Evolutionary conservation across 1,140 invertebrate genomes (phyloP), one percentile per base, ranked within the genome.

Genomic region (Orchestia grillus): DNA sequence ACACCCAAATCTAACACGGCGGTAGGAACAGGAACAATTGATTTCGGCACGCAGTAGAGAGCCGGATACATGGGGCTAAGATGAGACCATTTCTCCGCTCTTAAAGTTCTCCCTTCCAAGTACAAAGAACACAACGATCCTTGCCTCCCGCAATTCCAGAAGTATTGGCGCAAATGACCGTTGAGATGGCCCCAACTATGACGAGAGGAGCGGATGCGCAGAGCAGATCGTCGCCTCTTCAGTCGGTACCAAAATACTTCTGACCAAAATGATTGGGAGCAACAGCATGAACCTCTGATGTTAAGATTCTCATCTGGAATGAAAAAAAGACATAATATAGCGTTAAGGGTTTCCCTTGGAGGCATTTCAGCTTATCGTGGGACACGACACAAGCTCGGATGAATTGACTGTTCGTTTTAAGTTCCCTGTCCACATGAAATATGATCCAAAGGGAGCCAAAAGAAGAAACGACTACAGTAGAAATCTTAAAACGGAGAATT

Each of bases 161-260:
- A 77, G 28, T 3, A 23, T 36, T 3, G 62, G 3, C 62, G 28
- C 62, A 28, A 36, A 77, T 77, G 62, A 53, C 47, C 47, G 19
- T 19, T 6, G 19, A 53, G 47, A 53, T 53, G 47, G 19, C 47
- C 19, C 6, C 6, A 19, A 53, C 47, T 6, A 53, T n/a, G n/a
- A 53, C 47, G 47, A 77, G 15, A 77, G 62, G 28, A 36, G 62
- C 15, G 28, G 47, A 19, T 8, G 47, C 19, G 62, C 62, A 28
- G 28, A 23, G 62, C 62, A 77, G 62, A 77, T 77, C 28, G 62
- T 36, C 19, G 92, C 8, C 47, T n/a, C 0, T 90, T 98, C 98
- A 99, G 98, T 99, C 99, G 96, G 99, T 99, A 97, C 99, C 99
- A 98, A 99, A 99, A 98, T 99, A 99, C 97, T 99, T 99, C 98